Evolutionary conservation across 2,888 invertebrate species (phyloP), one percentile per base, ranked within the genome.

Genomic region (Melinaea marsaeus): DNA sequence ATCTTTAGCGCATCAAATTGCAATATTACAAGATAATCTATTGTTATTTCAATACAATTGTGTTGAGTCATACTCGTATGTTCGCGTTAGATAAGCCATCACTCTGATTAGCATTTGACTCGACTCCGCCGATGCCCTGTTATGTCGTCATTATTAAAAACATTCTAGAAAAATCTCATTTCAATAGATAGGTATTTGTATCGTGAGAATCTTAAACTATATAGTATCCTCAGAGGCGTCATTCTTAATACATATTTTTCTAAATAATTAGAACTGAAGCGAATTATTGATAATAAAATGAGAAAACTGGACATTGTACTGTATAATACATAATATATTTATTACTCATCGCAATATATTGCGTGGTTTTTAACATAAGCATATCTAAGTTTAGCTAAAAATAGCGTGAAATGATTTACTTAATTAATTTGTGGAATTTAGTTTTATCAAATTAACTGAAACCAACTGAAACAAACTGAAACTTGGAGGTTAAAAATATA

Each of bases 21-120:
- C 71, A 74, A 70, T 66, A 69, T 75, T 70, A 69, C 71, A 72
- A 72, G 72, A 74, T 73, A 75, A 74, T 75, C 71, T 74, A 79
- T 80, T 80, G 79, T 80, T 79, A 74, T 75, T 75, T 71, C 68
- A 70, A 76, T 74, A 75, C 75, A 77, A 75, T 80, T 78, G 75
- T 73, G 74, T 77, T 77, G 75, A 77, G 72, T 72, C 71, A 69
- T 72, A 77, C 71, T 72, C 71, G 69, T 72, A 71, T 68, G 64
- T 72, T 73, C 74, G 73, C 72, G 72, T 78, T 74, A 72, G 75
- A 76, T 78, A 76, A 74, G 75, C 69, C 70, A 76, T 74, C 72
- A 68, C 51, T 66, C 73, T 71, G 70, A 76, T 78, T 74, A 76
- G 70, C 74, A 75, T 78, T 75, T 71, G 73, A 72, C 71, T 68